Base-by-base conservation (phyloP, 2,797 vertebrate genomes). In the Menidia menidia region DNA sequence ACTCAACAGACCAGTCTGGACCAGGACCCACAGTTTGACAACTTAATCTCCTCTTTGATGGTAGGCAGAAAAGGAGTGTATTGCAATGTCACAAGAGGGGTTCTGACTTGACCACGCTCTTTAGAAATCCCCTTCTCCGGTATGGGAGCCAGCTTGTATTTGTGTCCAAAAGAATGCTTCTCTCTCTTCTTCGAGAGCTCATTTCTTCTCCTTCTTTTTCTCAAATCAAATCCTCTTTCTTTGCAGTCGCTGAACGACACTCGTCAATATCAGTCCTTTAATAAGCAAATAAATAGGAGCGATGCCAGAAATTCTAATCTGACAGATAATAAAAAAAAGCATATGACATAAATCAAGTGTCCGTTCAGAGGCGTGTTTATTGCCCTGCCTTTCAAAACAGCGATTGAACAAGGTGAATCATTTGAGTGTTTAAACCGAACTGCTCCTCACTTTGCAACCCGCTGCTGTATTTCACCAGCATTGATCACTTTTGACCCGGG, bases 1-100 rank as follows among this genome's bases (percentile, higher is more conserved):
- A 88, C 92, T 94, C 92, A 91, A 92, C 91, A 91, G 91, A 91
- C 89, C 92, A 87, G 92, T 91, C 92, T 93, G 92, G 91, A 92
- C 85, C 86, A 77, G 81, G 92, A 93, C 92, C 89, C 87, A 87
- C 88, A 87, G 89, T 92, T 92, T 94, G 93, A 95, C 93, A 94
- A 93, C 86, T 95, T 95, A 94, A 95, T 94, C 94, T 93, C 74
- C 75, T 87, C 88, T 93, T 90, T 90, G 84, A 90, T 73, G 66
- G 81, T 75, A 85, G 70, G 60, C 80, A 87, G 78, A 87, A 89
- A 86, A 81, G 82, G 83, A 87, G 72, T 71, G 81, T 89, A 83
- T 88, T 90, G 87, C 85, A 70, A 44, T 78, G 73, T 84, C 73
- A 92, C 87, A 91, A 89, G 35, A n/a, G 68, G 81, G 81, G 59